A percentile compares a stretch with the other conserved stretches of the same genome.
phyloP scores from a whole-genome alignment of 2,888 invertebrate species.

The Temnothorax unifasciatus region DNA sequence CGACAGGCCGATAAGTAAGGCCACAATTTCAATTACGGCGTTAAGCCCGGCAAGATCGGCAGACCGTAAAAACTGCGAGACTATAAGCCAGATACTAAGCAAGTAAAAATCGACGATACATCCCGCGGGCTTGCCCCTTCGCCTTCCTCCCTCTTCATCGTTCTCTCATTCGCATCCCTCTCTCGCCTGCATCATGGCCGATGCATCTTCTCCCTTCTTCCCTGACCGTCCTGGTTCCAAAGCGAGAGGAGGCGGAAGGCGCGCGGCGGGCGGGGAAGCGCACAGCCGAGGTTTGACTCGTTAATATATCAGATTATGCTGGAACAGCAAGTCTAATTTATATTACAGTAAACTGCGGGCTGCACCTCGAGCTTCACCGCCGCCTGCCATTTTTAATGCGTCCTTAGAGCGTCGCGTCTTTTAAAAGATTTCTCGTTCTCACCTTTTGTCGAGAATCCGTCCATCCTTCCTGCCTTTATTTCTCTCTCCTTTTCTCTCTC shows the following conservation, averaged over 20 bases:
- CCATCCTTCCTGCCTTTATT: conserved; percentile 19
- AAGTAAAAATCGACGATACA: conserved; percentile 79
- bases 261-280: conserved; percentile 13
- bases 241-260: conserved; percentile 16
- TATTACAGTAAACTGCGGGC: conserved; percentile 79
- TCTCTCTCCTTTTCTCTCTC: not conserved
- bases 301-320: conserved; percentile 81
- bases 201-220: conserved; percentile 22
- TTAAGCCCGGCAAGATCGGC: conserved; percentile 75
- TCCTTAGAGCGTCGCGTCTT: conserved; percentile 79
- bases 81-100: conserved; percentile 78
- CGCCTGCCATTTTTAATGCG: conserved; percentile 78
- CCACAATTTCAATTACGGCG: conserved; percentile 80
- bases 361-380: conserved; percentile 72
- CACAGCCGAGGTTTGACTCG: conserved; percentile 75
- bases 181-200: conserved; percentile 7
- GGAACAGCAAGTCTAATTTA: conserved; percentile 81
- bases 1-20: conserved; percentile 79
- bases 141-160: not conserved
- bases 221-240: conserved; percentile 16
- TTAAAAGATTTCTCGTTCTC: conserved; percentile 76
- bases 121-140: conserved; percentile 71
- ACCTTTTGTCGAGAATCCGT: conserved; percentile 8
- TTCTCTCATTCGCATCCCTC: conserved; percentile 32
- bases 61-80: conserved; percentile 78